These are phyloP conservation scores for Lysiphlebus fabarum DNA, from an alignment of 1,140 invertebrate genomes.

Conservation along the genomic window DNA sequence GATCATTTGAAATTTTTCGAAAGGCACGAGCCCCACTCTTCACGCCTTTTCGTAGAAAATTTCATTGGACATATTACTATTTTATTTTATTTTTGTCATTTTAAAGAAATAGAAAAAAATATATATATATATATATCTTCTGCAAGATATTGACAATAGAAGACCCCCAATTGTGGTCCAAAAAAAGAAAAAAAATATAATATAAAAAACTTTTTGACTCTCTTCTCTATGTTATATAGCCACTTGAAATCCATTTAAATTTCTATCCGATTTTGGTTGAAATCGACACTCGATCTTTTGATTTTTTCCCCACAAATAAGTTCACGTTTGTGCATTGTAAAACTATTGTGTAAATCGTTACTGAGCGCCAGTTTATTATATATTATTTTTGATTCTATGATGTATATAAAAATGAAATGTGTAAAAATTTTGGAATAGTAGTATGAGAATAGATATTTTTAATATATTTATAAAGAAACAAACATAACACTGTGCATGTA, in stretches of 20 bases:
- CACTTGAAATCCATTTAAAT: slow-evolving; percentile 49
- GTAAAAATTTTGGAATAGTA: too few species aligned
- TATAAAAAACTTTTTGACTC: slow-evolving; percentile 6
- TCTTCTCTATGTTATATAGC: slow-evolving; percentile 15
- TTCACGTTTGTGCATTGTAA: neutral
- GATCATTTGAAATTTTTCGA: slow-evolving; percentile 22
- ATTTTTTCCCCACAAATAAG: slow-evolving; percentile 2
- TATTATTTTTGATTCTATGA: too few species aligned
- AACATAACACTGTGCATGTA: too few species aligned
- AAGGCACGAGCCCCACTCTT: slow-evolving; percentile 42
- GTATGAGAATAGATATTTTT: too few species aligned
- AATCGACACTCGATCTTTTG: neutral
- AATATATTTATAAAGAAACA: too few species aligned
- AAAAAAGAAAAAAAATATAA: too few species aligned
- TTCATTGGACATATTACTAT: slow-evolving; percentile 8
- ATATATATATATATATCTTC: slow-evolving; percentile 26
- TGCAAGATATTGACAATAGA: slow-evolving; percentile 25
- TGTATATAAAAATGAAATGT: too few species aligned
- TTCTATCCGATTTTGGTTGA: slow-evolving; percentile 41
- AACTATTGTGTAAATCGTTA: too few species aligned
- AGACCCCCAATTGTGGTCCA: slow-evolving; percentile 23
- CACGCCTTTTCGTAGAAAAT: slow-evolving; percentile 42
- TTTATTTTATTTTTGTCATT: neutral
- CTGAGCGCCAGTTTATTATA: too few species aligned
- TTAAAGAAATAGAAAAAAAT: slow-evolving; percentile 7